Percentiles rank a stretch among this genome's conserved stretches.
These are phyloP conservation scores for Callocephalon fimbriatum DNA, from an alignment of 2,113 vertebrate species.

Conservation along the genomic window DNA sequence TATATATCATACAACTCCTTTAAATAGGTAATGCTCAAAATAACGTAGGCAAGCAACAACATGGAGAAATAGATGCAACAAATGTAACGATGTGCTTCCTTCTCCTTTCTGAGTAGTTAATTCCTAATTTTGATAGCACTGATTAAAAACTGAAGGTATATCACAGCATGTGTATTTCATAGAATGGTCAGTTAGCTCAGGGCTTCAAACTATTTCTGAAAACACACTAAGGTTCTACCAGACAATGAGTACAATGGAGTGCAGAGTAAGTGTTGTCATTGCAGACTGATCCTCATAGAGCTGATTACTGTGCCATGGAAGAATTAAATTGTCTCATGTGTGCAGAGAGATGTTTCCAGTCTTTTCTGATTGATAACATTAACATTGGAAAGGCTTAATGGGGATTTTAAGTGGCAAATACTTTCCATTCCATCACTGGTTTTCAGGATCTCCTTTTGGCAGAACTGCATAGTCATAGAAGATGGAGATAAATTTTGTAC, in stretches of 20 bases:
- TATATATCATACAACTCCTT: background rate
- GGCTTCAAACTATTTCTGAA: background rate
- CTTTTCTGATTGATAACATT: background rate
- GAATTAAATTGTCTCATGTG: background rate
- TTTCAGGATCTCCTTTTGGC: background rate
- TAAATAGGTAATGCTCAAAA: slow-evolving; percentile 25
- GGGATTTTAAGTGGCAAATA: background rate
- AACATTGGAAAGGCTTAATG: background rate
- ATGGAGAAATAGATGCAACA: background rate
- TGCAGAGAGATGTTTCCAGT: background rate
- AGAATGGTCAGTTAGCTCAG: background rate
- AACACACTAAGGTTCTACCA: background rate
- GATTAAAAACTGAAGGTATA: background rate
- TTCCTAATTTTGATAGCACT: background rate
- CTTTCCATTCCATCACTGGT: background rate
- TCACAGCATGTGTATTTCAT: background rate
- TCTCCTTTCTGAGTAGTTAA: background rate
- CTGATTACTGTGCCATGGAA: background rate
- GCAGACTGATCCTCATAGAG: background rate
- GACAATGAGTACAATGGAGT: background rate
- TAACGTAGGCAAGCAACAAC: background rate
- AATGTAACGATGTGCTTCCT: background rate
- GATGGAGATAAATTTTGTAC: background rate
- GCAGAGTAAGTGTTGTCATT: background rate
- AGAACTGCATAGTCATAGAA: background rate